These are phyloP conservation scores for Alfaro cultratus DNA, from an alignment of 2,797 vertebrate genomes.

Conservation along the genomic window DNA sequence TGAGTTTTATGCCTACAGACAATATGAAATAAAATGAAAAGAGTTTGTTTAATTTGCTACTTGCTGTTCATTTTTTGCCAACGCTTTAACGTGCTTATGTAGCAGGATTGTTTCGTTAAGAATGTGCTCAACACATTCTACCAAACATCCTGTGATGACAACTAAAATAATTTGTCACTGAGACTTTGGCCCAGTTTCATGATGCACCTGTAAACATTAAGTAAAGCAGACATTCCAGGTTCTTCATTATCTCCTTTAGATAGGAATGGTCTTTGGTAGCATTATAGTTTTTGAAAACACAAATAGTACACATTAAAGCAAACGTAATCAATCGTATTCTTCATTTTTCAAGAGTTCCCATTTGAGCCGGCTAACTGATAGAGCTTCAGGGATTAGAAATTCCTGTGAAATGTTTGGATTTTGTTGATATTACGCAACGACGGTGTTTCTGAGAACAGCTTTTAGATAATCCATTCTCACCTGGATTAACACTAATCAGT, in stretches of 20 bases:
- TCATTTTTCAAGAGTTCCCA: slow-evolving; percentile 11
- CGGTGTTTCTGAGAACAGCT: slow-evolving; percentile 30
- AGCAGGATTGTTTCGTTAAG: slow-evolving; percentile 46
- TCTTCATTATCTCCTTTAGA: slow-evolving; percentile 8
- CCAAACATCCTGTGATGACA: slow-evolving; percentile 41
- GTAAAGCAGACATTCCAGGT: slow-evolving; percentile 13
- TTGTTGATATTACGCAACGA: slow-evolving; percentile 35
- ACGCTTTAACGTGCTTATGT: slow-evolving; percentile 26
- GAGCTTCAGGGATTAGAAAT: slow-evolving; percentile 27
- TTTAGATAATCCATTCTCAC: slow-evolving; percentile 47
- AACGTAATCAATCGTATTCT: slow-evolving; percentile 5
- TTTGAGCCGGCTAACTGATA: slow-evolving; percentile 15
- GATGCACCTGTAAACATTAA: slow-evolving; percentile 39
- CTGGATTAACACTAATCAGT: slow-evolving; percentile 25
- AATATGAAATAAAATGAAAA: neutral
- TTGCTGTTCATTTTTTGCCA: slow-evolving; percentile 3
- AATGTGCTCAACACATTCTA: slow-evolving; percentile 80
- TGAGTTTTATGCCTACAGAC: slow-evolving; percentile 1
- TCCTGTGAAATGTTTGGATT: slow-evolving; percentile 38
- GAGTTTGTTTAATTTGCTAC: slow-evolving; percentile 7
- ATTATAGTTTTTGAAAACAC: neutral
- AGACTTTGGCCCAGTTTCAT: slow-evolving; percentile 25
- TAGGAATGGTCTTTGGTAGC: neutral
- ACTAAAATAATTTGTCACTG: slow-evolving; percentile 27
- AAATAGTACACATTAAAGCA: slow-evolving; percentile 10